These are phyloP conservation scores for Noctua janthe DNA, from an alignment of 2,888 invertebrate species.

Conservation along the genomic window DNA sequence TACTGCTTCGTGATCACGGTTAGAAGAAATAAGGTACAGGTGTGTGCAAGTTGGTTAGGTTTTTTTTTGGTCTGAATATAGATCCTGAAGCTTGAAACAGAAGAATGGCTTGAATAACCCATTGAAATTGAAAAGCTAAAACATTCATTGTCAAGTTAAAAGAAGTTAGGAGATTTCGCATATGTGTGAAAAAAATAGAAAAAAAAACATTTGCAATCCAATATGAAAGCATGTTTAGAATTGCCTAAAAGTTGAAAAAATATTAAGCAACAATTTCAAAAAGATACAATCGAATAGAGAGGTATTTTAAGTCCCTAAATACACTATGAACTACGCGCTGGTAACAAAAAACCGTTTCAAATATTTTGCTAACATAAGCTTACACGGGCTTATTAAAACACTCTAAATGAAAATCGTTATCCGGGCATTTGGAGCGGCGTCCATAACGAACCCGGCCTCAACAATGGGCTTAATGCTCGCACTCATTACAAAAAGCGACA, in stretches of 20 bases:
- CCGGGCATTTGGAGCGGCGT: constrained; percentile 88
- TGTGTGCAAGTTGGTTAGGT: neutral
- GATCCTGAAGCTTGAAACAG: neutral
- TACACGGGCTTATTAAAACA: constrained; percentile 89
- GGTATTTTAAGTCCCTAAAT: constrained; percentile 51
- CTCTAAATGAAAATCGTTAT: constrained; percentile 90
- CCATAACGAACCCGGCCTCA: constrained; percentile 89
- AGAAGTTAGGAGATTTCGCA: neutral
- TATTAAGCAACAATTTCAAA: constrained; percentile 14
- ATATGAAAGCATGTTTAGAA: constrained; percentile 7
- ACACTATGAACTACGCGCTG: constrained; percentile 43
- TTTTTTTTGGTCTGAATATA: neutral
- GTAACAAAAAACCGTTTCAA: constrained; percentile 70
- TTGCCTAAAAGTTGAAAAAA: constrained; percentile 21
- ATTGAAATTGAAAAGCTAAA: neutral
- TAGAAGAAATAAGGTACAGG: neutral
- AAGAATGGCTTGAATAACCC: neutral
- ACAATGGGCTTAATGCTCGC: constrained; percentile 90
- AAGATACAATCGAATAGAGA: constrained; percentile 31
- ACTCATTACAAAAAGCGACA: constrained; percentile 91
- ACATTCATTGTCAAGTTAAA: neutral
- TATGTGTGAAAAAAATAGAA: neutral
- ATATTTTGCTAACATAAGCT: constrained; percentile 82
- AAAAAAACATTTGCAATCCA: neutral
- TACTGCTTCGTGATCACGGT: constrained; percentile 8